Percentiles rank a stretch among this genome's conserved stretches.
phyloP scores from a whole-genome alignment of 1,140 invertebrate genomes.

The Neodiprion lecontei region DNA sequence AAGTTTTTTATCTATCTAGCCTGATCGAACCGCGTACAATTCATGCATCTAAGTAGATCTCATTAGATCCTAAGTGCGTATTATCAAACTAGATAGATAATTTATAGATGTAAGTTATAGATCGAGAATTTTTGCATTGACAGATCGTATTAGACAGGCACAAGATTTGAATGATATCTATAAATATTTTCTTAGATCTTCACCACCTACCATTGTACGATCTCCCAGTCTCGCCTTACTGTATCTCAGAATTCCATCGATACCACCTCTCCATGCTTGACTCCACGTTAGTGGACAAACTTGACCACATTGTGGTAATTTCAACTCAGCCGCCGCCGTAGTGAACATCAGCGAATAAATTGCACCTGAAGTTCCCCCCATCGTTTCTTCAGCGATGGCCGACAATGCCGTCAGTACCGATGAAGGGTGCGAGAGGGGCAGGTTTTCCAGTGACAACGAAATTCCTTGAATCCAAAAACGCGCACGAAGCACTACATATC shows the following conservation, averaged over 20 bases:
- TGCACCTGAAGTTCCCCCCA: constrained; percentile 78
- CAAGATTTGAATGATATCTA: no score
- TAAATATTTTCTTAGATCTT: no score
- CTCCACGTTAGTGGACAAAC: constrained; percentile 57
- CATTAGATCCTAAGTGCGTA: no score
- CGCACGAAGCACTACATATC: no score
- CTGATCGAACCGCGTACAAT: no score
- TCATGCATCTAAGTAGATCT: no score
- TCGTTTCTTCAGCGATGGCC: constrained; percentile 67
- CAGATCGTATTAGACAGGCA: no score
- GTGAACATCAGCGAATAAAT: constrained; percentile 77
- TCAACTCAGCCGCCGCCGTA: constrained; percentile 62
- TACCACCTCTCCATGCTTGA: constrained; percentile 59
- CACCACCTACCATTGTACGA: constrained; percentile 72
- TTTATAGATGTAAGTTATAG: no score
- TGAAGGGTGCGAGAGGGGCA: constrained; percentile 56
- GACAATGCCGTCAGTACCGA: constrained; percentile 64
- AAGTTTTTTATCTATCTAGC: no score
- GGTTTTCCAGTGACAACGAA: constrained; percentile 46
- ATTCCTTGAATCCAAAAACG: constrained; percentile 44
- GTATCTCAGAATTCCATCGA: constrained; percentile 72
- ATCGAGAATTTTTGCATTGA: no score
- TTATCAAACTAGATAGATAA: no score
- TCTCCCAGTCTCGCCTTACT: constrained; percentile 77
- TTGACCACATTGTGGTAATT: constrained; percentile 39